Evolutionary conservation across 2,113 vertebrate species (phyloP), one percentile per base, ranked within the genome.

Genomic region (Scomber japonicus): DNA sequence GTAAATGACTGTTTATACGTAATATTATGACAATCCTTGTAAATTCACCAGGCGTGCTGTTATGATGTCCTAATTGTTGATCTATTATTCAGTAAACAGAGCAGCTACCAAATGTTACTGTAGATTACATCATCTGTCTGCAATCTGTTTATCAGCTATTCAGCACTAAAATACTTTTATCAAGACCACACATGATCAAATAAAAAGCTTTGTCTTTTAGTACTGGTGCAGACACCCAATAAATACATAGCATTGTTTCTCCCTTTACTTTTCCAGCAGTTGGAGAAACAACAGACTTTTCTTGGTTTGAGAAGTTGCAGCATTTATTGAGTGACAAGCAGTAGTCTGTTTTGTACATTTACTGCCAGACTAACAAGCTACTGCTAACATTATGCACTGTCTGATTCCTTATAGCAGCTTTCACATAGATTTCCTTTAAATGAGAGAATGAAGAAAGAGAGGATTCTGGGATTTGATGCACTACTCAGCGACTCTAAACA

Each of bases 51-150:
- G 13, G 59, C 3, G 31, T 40, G 40, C 49, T 40, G 50, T 55
- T 6, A 14, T 27, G 53, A 30, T 53, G 40, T 21, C 76, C 45
- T 24, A n/a, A 49, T 17, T n/a, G 19, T 16, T 67, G 0, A 63
- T 46, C 16, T 27, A 77, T 45, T 67, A 71, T 79, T 78, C 66
- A 82, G 40, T 48, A 17, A 70, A 35, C 19, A 45, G 27, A 86
- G 21, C 11, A 45, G 40, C 66, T 50, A 66, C 13, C 46, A 50
- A 35, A 53, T 65, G 49, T 53, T 17, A 72, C 70, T 71, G 35
- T 9, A 46, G 11, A 60, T 82, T 35, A 70, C 69, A 48, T 75
- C 46, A 81, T 78, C 17, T 48, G 48, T 40, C 35, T 50, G 45
- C 46, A 77, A 40, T 68, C 30, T 64, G 64, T 62, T 54, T 64